Conservation (phyloP, 2,888 invertebrate genomes). For the Entomobrya proxima region DNA sequence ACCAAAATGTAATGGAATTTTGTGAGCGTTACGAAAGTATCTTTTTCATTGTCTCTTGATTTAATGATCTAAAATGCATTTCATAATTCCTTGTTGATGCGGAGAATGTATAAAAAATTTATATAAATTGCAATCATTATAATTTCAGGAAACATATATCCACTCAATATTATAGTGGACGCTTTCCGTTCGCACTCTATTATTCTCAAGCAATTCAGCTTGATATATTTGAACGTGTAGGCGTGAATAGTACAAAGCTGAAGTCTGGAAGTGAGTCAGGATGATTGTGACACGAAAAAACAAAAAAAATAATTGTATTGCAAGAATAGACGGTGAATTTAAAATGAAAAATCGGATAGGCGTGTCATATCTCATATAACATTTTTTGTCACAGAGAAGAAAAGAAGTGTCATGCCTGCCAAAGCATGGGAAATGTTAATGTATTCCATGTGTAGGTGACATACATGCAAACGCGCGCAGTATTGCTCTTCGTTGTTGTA, state of each 20-base stretch:
- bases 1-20: background rate
- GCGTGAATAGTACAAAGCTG: conserved; percentile 38
- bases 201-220: conserved; percentile 2
- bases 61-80: background rate
- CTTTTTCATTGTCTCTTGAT: background rate
- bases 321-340: conserved; percentile 46
- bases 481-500: background rate
- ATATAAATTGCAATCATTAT: no score
- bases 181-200: background rate
- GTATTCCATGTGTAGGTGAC: conserved; percentile 60
- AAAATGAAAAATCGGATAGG: conserved; percentile 66
- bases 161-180: background rate
- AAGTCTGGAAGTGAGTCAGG: conserved; percentile 40
- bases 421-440: conserved; percentile 68
- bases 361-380: conserved; percentile 68
- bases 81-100: background rate
- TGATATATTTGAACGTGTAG: conserved; percentile 15
- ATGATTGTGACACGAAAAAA: conserved; percentile 45
- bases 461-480: background rate
- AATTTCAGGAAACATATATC: background rate
- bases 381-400: conserved; percentile 64
- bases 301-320: conserved; percentile 41
- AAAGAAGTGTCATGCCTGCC: conserved; percentile 67
- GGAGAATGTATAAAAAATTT: background rate
- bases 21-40: background rate